phyloP scores from a whole-genome alignment of 2,888 invertebrate species.

The Julus scanicus region DNA sequence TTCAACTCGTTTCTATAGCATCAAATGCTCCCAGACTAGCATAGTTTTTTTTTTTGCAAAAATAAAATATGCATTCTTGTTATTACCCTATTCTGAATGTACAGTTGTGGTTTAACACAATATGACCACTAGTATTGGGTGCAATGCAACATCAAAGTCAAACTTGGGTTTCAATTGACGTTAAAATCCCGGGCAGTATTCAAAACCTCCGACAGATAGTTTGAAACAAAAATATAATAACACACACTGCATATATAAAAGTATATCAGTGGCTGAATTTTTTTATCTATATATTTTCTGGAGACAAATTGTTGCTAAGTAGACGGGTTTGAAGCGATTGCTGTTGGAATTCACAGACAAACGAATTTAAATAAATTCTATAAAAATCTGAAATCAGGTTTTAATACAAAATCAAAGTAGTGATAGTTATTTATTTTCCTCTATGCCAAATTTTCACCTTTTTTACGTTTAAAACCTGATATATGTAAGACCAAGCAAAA shows the following conservation, averaged over 20 bases:
- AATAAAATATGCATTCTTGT: constrained; percentile 9
- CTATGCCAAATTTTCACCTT: no score
- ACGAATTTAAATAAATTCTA: no score
- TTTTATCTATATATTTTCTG: no score
- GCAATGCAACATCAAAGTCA: constrained; percentile 11
- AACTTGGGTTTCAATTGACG: background rate
- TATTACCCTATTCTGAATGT: background rate
- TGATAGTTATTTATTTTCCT: no score
- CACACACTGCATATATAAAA: background rate
- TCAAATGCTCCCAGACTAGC: background rate
- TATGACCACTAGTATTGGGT: background rate
- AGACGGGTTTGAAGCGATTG: no score
- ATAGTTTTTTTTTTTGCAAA: background rate
- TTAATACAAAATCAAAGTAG: no score
- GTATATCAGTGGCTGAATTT: background rate
- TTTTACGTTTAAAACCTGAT: no score
- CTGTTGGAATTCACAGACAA: no score
- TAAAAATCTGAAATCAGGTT: no score
- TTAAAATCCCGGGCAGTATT: background rate
- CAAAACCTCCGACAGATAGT: background rate
- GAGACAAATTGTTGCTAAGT: no score
- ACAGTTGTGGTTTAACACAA: constrained; percentile 12
- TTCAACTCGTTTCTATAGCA: background rate
- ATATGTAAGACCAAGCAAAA: no score
- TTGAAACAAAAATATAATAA: background rate